Evolutionary conservation across 2,888 invertebrate genomes (phyloP), one percentile per base, ranked within the genome.

Genomic region (Drosophila mettleri): DNA sequence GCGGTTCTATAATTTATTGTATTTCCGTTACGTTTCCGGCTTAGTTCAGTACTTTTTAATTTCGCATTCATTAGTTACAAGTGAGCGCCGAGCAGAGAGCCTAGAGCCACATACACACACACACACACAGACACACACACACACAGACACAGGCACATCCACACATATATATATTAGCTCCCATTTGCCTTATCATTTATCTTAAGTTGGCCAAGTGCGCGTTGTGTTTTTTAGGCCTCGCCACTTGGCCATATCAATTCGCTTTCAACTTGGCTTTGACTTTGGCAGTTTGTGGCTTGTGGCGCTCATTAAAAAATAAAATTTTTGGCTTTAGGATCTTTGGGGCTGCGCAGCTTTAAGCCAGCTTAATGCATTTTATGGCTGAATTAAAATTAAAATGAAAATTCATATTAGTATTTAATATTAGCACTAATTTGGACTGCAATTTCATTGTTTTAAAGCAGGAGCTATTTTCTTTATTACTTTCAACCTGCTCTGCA

Each of bases 101-200:
- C 38, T 38, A n/a, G 6, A 14, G 39, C 18, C 39, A 5, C 43
- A 43, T 22, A 22, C 41, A 22, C 41, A 45, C 45, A 43, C 36
- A 34, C 8, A 20, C n/a, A 34, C n/a, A 6, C 7, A 14, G 39
- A 39, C 39, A 5, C 43, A 43, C 41, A 22, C 41, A 22, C 41
- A 45, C 45, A 43, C 36, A 34, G 10, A 20, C n/a, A 34, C n/a
- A 6, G 36, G 16, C 57, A 51, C 45, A 20, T 14, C 8, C 16
- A 16, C 27, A 16, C 46, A 7, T 29, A 2, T 18, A 16, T 18
- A 18, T 18, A 29, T 46, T 46, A 29, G 36, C 52, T 46, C 62
- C 62, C 55, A 76, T 80, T 78, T 65, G 75, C 64, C 80, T 82
- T 86, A 86, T 86, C 88, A 88, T 86, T 86, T 88, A 86, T 86